Conservation (phyloP, 64 coral and sea anemone species). For the Actinia tenebrosa region DNA sequence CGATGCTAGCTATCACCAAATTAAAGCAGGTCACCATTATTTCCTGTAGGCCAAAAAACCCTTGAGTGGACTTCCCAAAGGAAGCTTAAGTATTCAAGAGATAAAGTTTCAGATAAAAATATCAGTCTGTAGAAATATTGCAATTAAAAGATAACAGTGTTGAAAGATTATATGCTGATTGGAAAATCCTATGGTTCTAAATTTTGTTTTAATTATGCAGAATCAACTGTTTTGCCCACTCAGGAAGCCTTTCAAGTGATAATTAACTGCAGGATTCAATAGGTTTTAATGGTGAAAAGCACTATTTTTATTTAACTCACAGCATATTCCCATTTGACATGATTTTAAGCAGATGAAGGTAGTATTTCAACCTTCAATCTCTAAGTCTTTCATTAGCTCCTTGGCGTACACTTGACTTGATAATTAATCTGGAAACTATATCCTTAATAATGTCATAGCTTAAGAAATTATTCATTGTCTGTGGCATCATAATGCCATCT, state of each 20-base stretch:
- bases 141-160: not conserved
- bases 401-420: not conserved
- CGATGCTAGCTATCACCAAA: not conserved
- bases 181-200: not conserved
- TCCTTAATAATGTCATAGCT: not conserved
- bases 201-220: not conserved
- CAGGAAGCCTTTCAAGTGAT: not conserved
- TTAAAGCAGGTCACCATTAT: not conserved
- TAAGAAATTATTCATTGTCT: not conserved
- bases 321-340: not conserved
- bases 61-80: not conserved
- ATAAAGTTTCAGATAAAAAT: not conserved
- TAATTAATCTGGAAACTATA: not conserved
- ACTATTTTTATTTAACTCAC: not conserved
- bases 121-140: not conserved
- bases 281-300: not conserved
- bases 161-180: not conserved
- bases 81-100: not conserved
- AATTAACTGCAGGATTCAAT: not conserved
- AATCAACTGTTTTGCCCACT: not conserved
- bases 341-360: not conserved
- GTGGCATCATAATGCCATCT: not conserved
- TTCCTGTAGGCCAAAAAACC: slow-evolving; percentile 5
- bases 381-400: not conserved
- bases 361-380: not conserved